Evolutionary conservation across 2,113 vertebrate genomes (phyloP).

Genomic region (Tinamus guttatus): DNA sequence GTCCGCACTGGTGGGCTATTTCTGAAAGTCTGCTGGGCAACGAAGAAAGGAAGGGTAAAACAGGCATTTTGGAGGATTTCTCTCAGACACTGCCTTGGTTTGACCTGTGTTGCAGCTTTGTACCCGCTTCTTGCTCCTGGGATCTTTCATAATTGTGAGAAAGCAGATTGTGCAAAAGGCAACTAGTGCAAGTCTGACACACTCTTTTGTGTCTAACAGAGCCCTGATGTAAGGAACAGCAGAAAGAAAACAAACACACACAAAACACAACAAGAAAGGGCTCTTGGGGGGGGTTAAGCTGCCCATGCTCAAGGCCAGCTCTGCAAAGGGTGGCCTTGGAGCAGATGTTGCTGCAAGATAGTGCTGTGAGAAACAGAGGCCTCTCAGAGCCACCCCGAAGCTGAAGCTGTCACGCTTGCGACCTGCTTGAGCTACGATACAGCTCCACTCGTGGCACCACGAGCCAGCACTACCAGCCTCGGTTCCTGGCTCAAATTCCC

Average conservation of each 20-base stretch:
- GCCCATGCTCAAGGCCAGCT: neutral
- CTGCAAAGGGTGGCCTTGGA: neutral
- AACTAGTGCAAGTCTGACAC: neutral
- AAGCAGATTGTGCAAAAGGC: neutral
- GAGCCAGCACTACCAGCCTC: neutral
- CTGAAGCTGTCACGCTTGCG: neutral
- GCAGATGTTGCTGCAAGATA: neutral
- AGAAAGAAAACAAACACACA: neutral
- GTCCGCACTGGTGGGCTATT: neutral
- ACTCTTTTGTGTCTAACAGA: neutral
- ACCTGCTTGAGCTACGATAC: neutral
- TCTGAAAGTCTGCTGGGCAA: neutral
- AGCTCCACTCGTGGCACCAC: no score
- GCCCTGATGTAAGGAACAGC: fast-evolving
- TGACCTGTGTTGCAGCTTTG: neutral
- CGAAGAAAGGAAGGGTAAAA: neutral
- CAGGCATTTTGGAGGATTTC: neutral
- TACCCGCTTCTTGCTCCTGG: neutral
- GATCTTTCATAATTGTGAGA: neutral
- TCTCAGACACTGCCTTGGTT: neutral
- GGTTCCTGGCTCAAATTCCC: fast-evolving
- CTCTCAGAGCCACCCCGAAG: fast-evolving
- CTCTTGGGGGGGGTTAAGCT: neutral
- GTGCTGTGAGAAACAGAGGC: neutral
- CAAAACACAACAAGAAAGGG: neutral